Percentiles rank a stretch among this genome's conserved stretches.
These are phyloP conservation scores for Dermolepida albohirtum DNA, from an alignment of 2,888 invertebrate species.

Conservation along the genomic window DNA sequence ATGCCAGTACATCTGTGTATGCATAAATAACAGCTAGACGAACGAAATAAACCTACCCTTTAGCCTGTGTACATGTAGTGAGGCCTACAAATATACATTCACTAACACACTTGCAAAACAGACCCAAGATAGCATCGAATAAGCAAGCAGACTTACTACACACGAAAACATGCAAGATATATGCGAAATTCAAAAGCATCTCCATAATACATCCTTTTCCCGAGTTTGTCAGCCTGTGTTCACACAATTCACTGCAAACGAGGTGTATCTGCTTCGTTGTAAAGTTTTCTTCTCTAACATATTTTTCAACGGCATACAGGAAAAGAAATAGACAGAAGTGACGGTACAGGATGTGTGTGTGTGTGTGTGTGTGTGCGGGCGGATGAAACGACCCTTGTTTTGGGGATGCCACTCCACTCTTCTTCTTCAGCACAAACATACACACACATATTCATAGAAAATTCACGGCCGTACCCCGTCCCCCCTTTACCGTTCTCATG, in stretches of 20 bases:
- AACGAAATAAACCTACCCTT: not conserved
- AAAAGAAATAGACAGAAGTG: too few species aligned
- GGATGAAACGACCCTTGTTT: too few species aligned
- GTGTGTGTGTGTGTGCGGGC: too few species aligned
- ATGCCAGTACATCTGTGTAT: slow-evolving; percentile 26
- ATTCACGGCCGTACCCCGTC: too few species aligned
- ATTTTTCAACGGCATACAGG: too few species aligned
- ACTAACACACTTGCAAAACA: not conserved
- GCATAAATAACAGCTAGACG: slow-evolving; percentile 22
- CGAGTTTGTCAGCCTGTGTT: slow-evolving; percentile 28
- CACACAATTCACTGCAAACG: slow-evolving; percentile 36
- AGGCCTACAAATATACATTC: too few species aligned
- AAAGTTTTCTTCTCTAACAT: too few species aligned
- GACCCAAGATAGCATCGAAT: not conserved
- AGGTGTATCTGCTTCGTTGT: slow-evolving; percentile 21
- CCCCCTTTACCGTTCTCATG: not conserved
- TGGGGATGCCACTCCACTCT: too few species aligned
- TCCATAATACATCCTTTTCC: slow-evolving; percentile 31
- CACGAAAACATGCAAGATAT: not conserved
- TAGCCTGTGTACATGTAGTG: too few species aligned
- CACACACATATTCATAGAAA: too few species aligned
- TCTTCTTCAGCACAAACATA: too few species aligned
- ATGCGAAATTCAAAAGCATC: slow-evolving; percentile 25
- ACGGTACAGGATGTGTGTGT: too few species aligned
- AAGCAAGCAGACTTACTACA: slow-evolving; percentile 1